Conservation (phyloP, 2,888 invertebrate species). For the Meiosimyza platycephala region DNA sequence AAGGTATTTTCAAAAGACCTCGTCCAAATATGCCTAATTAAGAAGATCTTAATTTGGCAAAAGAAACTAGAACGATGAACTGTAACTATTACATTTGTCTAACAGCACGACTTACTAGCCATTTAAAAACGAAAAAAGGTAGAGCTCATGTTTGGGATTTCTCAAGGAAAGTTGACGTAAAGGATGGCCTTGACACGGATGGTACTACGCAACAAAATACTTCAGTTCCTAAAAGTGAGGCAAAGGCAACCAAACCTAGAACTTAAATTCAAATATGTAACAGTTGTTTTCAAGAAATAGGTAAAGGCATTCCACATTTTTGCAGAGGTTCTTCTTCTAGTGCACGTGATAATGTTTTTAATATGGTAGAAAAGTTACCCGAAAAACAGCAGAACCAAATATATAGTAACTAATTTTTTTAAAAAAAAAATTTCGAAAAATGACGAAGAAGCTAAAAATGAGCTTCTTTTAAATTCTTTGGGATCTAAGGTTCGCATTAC, state of each 20-base stretch:
- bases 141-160: conserved; percentile 13
- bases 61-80: not conserved
- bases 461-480: too few relatives aligned
- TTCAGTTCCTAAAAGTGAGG: conserved; percentile 5
- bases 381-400: conserved; percentile 31
- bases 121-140: conserved; percentile 1
- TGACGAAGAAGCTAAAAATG: too few relatives aligned
- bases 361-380: conserved; percentile 27
- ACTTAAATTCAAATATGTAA: conserved; percentile 4
- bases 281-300: conserved; percentile 32
- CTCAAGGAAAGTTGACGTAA: conserved; percentile 16
- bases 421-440: not conserved
- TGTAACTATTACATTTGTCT: not conserved
- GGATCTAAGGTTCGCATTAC: too few relatives aligned
- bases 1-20: not conserved
- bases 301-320: conserved; percentile 22
- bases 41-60: not conserved
- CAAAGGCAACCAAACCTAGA: not conserved
- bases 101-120: not conserved
- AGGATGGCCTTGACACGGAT: conserved; percentile 3
- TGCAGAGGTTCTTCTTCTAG: conserved; percentile 11
- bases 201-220: not conserved
- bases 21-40: not conserved
- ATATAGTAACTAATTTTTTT: conserved; percentile 15
- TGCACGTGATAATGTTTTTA: conserved; percentile 20